Conservation (phyloP, 2,113 vertebrate species). For the Petrocephalus microphthalmus region DNA sequence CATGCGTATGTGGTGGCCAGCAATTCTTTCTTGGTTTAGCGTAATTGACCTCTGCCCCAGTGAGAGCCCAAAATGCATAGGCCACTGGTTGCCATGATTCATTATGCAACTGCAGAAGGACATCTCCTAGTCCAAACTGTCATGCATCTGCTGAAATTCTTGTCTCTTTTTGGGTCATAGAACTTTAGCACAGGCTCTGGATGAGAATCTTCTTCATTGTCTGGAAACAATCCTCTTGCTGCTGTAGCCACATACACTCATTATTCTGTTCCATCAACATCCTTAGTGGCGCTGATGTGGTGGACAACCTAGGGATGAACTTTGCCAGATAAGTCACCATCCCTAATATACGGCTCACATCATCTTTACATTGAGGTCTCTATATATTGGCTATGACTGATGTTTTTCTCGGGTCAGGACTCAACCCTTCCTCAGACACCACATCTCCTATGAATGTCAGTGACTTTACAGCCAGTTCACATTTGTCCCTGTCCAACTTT, state of each 20-base stretch:
- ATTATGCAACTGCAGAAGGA: constrained; percentile 23
- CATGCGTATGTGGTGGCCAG: constrained; percentile 24
- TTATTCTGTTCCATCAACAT: constrained; percentile 22
- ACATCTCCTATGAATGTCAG: constrained; percentile 32
- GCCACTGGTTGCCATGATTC: constrained; percentile 17
- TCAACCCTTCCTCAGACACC: constrained; percentile 19
- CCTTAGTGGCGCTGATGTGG: constrained; percentile 23
- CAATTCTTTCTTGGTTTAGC: constrained; percentile 29
- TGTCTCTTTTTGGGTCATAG: constrained; percentile 12
- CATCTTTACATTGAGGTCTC: constrained; percentile 4
- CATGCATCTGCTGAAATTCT: constrained; percentile 27
- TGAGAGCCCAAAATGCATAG: constrained; percentile 17
- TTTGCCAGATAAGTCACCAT: constrained; percentile 30
- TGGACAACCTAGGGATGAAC: constrained; percentile 26
- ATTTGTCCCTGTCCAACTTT: constrained; percentile 31
- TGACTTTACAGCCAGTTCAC: constrained; percentile 21
- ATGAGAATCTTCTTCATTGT: constrained; percentile 12
- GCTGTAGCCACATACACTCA: constrained; percentile 13
- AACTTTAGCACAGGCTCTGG: constrained; percentile 26
- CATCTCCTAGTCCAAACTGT: constrained; percentile 14
- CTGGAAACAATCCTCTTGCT: constrained; percentile 21
- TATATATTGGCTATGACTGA: constrained; percentile 29
- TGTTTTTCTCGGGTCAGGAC: constrained; percentile 27
- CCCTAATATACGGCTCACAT: constrained; percentile 24
- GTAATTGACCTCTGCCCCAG: constrained; percentile 23